Percentiles rank a stretch among this genome's conserved stretches.
These are phyloP conservation scores for Petrocephalus microphthalmus DNA, from an alignment of 2,113 vertebrate genomes.

Conservation along the genomic window DNA sequence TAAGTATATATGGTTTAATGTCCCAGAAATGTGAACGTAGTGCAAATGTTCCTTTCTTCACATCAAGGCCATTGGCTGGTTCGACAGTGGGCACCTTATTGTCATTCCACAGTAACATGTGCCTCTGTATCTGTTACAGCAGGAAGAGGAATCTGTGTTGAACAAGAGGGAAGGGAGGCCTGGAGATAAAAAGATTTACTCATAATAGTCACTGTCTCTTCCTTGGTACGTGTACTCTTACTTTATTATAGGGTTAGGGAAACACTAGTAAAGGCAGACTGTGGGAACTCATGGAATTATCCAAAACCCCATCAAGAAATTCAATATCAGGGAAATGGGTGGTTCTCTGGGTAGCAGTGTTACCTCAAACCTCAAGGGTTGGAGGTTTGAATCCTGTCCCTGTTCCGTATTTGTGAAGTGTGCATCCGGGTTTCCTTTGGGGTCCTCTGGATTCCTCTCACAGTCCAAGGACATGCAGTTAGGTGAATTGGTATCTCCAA, in stretches of 20 bases:
- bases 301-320: not conserved
- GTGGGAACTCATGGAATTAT: not conserved
- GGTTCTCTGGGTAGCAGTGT: not conserved
- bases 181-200: constrained; percentile 80
- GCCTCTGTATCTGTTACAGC: constrained; percentile 48
- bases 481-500: not conserved
- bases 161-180: constrained; percentile 79
- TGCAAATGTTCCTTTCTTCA: not conserved
- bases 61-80: not conserved
- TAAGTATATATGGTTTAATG: not conserved
- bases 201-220: constrained; percentile 58
- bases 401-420: not conserved
- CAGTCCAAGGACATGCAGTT: not conserved
- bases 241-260: not conserved
- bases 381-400: not conserved
- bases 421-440: not conserved
- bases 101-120: not conserved
- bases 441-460: not conserved
- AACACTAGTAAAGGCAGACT: not conserved
- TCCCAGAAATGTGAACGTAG: not conserved
- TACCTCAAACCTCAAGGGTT: not conserved
- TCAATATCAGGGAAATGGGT: not conserved
- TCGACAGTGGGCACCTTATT: not conserved
- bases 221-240: constrained; percentile 40
- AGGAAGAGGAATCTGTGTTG: constrained; percentile 70